Base-by-base conservation (phyloP, 2,888 invertebrate species). In the Eubasilissa splendida region DNA sequence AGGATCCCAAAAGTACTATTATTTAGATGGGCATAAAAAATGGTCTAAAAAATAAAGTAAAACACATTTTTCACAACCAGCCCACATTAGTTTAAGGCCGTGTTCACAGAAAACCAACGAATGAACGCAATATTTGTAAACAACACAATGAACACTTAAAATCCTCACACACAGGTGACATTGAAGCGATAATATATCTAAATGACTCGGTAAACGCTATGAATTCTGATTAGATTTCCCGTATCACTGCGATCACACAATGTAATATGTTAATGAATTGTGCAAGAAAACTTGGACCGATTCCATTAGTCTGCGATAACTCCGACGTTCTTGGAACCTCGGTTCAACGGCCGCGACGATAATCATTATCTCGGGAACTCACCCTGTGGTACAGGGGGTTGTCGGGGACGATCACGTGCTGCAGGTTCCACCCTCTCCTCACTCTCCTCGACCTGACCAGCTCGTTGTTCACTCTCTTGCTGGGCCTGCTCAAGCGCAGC, bases 381-480 rank as follows among this genome's bases (percentile, higher is more conserved):
- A 73, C 71, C 56, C 71, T 73, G 56, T 56, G 71, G 54, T 79
- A 79, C 11, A 60, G 31, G 33, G 59, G 54, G 22, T 79, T 54
- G 10, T 78, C 52, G 63, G 91, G 91, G 82, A 91, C 90, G 84
- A 88, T 87, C 85, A 90, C 90, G 84, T 91, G 88, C 86, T 91
- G 90, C 85, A 91, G 85, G 85, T 90, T 91, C 86, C 90, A 90
- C 50, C 91, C 90, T 33, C 91, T 88, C 63, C 90, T 86, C 65
- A 83, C 82, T 84, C 87, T 87, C 82, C 89, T 86, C 85, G 89
- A 88, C 50, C 90, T 88, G 77, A 80, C 76, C 66, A 74, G 65
- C 11, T 83, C 78, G 53, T 84, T 85, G 52, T 86, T 82, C 63
- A 80, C 80, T 76, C 83, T 82, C 85, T 87, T 87, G 80, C 89